Percentiles rank a stretch among this genome's conserved stretches.
Evolutionary conservation across 2,888 invertebrate species (phyloP).

Genomic region (Lasioglossum malachurum): DNA sequence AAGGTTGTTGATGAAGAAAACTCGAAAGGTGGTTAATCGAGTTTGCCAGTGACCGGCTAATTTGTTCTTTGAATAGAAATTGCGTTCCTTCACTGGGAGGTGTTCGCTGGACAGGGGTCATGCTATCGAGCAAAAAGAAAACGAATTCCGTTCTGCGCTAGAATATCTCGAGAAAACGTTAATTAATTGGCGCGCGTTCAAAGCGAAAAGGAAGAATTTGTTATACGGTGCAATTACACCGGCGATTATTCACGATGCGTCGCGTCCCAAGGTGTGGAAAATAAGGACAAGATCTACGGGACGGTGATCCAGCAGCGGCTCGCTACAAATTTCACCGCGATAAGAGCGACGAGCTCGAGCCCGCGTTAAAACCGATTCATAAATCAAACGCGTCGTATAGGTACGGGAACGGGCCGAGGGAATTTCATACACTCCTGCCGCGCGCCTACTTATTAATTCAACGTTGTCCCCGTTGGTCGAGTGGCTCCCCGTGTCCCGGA

Average conservation of each 20-base stretch:
- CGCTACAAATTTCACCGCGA: constrained; percentile 2
- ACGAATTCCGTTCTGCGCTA: too few relatives aligned
- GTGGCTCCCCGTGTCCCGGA: neutral
- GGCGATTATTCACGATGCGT: neutral
- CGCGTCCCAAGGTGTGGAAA: neutral
- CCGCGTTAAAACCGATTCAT: neutral
- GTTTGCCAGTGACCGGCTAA: too few relatives aligned
- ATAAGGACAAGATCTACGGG: neutral
- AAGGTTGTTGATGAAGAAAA: too few relatives aligned
- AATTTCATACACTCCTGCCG: neutral
- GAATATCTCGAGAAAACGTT: too few relatives aligned
- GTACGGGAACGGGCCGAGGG: neutral
- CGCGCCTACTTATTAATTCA: constrained; percentile 30
- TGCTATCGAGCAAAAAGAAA: too few relatives aligned
- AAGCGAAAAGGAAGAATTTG: neutral
- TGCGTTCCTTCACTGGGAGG: too few relatives aligned
- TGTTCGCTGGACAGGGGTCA: too few relatives aligned
- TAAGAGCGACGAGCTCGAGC: neutral
- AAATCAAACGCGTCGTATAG: neutral
- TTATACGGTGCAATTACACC: neutral
- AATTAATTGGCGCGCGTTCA: neutral
- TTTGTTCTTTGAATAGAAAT: too few relatives aligned
- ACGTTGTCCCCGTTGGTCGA: constrained; percentile 13
- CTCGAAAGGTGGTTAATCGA: too few relatives aligned
- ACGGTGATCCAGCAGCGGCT: neutral